These are phyloP conservation scores for Drosophila subsilvestris DNA, from an alignment of 2,888 invertebrate species.

Conservation along the genomic window DNA sequence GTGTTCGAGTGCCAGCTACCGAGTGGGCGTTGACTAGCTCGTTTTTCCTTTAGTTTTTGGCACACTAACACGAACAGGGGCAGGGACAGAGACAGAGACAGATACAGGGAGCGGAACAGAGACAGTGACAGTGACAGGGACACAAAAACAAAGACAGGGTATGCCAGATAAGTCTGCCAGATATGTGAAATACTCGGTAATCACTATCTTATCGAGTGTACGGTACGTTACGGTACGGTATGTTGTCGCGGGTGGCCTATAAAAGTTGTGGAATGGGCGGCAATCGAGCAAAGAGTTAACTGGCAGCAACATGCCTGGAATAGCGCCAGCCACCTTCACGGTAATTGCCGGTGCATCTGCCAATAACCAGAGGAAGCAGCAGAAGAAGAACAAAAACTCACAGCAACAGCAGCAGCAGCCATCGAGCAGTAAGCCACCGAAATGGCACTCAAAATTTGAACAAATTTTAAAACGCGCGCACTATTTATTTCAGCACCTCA, in stretches of 20 bases:
- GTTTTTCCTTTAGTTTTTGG: conserved; percentile 23
- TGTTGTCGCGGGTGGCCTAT: conserved; percentile 45
- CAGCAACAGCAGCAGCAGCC: conserved; percentile 8
- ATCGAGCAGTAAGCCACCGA: conserved; percentile 18
- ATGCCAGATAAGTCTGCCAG: conserved; percentile 39
- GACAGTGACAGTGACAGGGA: not conserved
- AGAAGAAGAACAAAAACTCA: not conserved
- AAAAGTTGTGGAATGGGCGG: conserved; percentile 46
- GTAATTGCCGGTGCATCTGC: conserved; percentile 58
- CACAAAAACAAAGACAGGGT: conserved; percentile 23
- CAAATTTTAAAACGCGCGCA: conserved; percentile 7
- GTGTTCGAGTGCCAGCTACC: conserved; percentile 75
- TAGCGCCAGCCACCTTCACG: conserved; percentile 60
- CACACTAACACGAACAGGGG: conserved; percentile 20
- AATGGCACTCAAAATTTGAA: not conserved
- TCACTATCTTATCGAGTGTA: conserved; percentile 48
- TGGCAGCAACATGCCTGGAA: conserved; percentile 53
- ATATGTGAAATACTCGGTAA: conserved; percentile 24
- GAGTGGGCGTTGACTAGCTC: conserved; percentile 24
- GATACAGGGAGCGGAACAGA: no score
- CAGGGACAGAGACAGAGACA: not conserved
- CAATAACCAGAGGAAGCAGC: conserved; percentile 32
- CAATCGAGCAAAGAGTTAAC: conserved; percentile 25
- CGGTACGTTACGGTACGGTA: not conserved
- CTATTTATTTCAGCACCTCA: conserved; percentile 7